Conservation (phyloP, 2,113 vertebrate genomes). For the Clupea harengus region DNA sequence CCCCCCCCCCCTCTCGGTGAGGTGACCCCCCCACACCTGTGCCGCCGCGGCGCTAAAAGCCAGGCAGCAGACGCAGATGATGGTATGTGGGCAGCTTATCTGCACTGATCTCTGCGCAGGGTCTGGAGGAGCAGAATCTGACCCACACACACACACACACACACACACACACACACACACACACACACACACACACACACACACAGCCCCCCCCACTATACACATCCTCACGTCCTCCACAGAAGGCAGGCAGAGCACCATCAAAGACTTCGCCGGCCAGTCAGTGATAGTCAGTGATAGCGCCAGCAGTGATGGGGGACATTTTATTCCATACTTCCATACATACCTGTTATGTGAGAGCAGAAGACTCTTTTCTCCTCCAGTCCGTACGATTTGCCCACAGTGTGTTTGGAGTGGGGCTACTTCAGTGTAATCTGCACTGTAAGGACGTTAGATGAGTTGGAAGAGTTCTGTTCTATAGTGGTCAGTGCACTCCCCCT, state of each 20-base stretch:
- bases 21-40: neutral
- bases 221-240: neutral
- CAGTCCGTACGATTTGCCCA: no score
- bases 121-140: neutral
- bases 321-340: neutral
- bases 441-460: no score
- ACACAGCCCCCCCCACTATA: no score
- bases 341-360: neutral
- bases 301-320: neutral
- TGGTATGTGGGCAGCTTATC: slow-evolving; percentile 39
- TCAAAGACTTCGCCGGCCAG: neutral
- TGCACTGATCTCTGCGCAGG: slow-evolving; percentile 27
- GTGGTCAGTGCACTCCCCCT: no score
- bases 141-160: no score
- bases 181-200: no score
- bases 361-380: no score
- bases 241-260: neutral
- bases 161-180: no score
- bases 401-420: no score
- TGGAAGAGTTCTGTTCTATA: no score
- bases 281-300: neutral
- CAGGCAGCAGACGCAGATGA: neutral
- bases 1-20: neutral
- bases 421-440: neutral
- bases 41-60: neutral